Evolutionary conservation across 2,888 invertebrate genomes (phyloP).

Genomic region (Dolomedes plantarius): DNA sequence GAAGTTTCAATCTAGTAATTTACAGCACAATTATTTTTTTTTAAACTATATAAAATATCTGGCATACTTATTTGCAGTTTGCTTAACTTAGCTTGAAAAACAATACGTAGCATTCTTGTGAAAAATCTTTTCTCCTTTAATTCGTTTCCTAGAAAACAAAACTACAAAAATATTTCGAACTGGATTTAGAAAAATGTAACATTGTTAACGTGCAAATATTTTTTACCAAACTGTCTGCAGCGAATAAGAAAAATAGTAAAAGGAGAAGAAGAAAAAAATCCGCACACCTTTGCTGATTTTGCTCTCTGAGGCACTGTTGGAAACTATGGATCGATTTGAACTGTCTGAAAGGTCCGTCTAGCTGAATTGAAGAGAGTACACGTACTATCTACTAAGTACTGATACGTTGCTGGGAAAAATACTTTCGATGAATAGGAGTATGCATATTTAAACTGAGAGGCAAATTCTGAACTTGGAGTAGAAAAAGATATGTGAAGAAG

Average conservation of each 20-base stretch:
- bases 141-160: too few relatives aligned
- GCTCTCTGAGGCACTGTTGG: constrained; percentile 37
- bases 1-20: too few relatives aligned
- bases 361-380: constrained; percentile 36
- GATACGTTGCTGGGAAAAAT: constrained; percentile 15
- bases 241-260: background rate
- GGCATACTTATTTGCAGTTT: too few relatives aligned
- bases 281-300: constrained; percentile 10
- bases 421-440: constrained; percentile 29
- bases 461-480: background rate
- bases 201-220: background rate
- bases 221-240: background rate
- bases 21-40: too few relatives aligned
- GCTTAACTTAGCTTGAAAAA: too few relatives aligned
- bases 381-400: constrained; percentile 35
- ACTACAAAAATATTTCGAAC: too few relatives aligned
- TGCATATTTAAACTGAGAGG: background rate
- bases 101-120: too few relatives aligned
- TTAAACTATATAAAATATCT: too few relatives aligned
- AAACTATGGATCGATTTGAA: constrained; percentile 64
- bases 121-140: too few relatives aligned
- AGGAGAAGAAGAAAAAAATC: background rate
- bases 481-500: too few relatives aligned
- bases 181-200: too few relatives aligned
- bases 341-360: constrained; percentile 55